Evolutionary conservation across 2,888 invertebrate genomes (phyloP), one percentile per base, ranked within the genome.

Genomic region (Adela reaumurella): DNA sequence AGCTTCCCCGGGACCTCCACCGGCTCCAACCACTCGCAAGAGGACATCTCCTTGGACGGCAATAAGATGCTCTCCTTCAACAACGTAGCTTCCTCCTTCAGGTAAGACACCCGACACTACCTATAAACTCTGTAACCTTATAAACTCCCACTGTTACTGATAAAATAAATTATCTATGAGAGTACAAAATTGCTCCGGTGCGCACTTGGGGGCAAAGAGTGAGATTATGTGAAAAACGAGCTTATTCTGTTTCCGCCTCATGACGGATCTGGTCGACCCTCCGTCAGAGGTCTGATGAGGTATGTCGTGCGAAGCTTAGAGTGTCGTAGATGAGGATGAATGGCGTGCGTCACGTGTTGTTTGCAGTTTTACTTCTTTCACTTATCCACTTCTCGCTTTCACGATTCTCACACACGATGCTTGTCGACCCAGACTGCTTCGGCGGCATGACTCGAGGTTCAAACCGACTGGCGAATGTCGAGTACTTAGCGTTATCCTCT

Each of bases 51-150:
- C 49, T 69, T 90, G 63, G 92, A 92, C 62, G 89, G 87, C 59
- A 89, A 89, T 60, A 91, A 92, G 81, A 87, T 93, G 72, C 87
- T 92, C 60, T 82, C 84, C 52, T 92, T 90, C 78, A 90, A 88
- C 70, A 87, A 84, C 69, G 82, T 85, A 73, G 82, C 81, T 51
- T 49, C 54, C 11, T 83, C 86, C 49, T 90, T 88, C 81, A 89
- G 89, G 91, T 91, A 81, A 71, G 67, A 20, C 44, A 6, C 24
- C 4, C 24, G 24, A 24, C 24, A 24, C 24, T 24, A 24, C 8
- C 24, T 24, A 24, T 24, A 24, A 6, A 24, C 24, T 24, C 24
- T 24, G n/a, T n/a, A n/a, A n/a, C n/a, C n/a, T n/a, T n/a, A n/a
- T n/a, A n/a, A n/a, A n/a, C n/a, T n/a, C n/a, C n/a, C n/a, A n/a